Base-by-base conservation (phyloP, 2,113 vertebrate genomes). In the Urocynchramus pylzowi region DNA sequence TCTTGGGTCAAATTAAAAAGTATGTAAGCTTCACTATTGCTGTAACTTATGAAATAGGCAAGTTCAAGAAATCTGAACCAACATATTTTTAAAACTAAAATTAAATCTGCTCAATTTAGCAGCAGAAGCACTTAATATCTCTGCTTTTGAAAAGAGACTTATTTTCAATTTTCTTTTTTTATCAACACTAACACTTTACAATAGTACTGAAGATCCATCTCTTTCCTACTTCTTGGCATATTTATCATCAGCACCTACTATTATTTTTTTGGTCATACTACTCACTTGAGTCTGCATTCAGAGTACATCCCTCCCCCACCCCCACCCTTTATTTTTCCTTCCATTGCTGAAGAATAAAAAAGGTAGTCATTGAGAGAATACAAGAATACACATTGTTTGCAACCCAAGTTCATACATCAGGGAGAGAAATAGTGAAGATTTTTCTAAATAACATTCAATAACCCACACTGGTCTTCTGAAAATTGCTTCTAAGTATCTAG, bases 251-350 rank as follows among this genome's bases (percentile, higher is more conserved):
- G 2, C 8, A 28, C 3, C 6, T 47, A 35, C 23, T 79, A 35
- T 50, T 52, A 16, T 20, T 68, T 35, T 1, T 65, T 80, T 81
- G 10, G 10, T 77, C 13, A 27, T 61, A 6, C 4, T 82, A 14
- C 33, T 74, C 69, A 0, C 30, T 80, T 84, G 14, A 69, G 77
- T 86, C 37, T 80, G 13, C 44, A 44, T 27, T 69, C 6, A 19
- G 0, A 8, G 4, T 44, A 9, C 6, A 47, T 26, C 9, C 11
- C 35, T 26, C 13, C 60, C 7, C 12, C 28, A 6, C 4, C 5
- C 4, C 8, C 11, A 8, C 6, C 6, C 4, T 3, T 26, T 53
- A 35, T 57, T 42, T 7, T 7, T 13, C 4, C 6, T 42, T 21
- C 7, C 2, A 6, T 47, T 15, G 7, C 16, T 87, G 39, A 84